These are phyloP conservation scores for Drosophila nigrodunni DNA, from an alignment of 1,140 invertebrate genomes.

Conservation along the genomic window DNA sequence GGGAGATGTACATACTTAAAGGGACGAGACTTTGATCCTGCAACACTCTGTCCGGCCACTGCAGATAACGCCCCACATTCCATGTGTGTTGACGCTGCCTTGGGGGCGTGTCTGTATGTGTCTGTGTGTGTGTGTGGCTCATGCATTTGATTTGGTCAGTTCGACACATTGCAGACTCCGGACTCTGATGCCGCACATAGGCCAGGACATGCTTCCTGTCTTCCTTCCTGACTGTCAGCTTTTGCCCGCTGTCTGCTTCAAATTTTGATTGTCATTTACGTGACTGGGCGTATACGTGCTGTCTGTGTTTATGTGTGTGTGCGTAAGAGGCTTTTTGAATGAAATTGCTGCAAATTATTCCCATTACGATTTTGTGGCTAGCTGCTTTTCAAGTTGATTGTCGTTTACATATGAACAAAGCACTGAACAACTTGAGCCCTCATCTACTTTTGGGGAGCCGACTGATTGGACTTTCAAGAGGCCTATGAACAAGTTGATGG, in stretches of 20 bases:
- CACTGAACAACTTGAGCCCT: slow-evolving; percentile 10
- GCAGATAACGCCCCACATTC: slow-evolving; percentile 61
- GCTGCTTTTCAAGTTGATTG: slow-evolving; percentile 79
- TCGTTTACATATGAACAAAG: slow-evolving; percentile 75
- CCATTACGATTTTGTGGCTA: slow-evolving; percentile 76
- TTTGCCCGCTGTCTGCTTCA: slow-evolving; percentile 47
- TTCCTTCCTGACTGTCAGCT: slow-evolving; percentile 49
- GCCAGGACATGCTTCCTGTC: slow-evolving; percentile 15
- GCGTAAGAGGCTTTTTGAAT: slow-evolving; percentile 61
- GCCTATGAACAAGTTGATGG: slow-evolving; percentile 12
- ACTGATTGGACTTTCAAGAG: slow-evolving; percentile 54
- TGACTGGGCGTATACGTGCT: slow-evolving; percentile 44
- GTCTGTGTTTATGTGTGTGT: slow-evolving; percentile 23
- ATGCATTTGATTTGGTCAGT: slow-evolving; percentile 75
- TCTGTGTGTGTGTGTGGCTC: slow-evolving; percentile 5
- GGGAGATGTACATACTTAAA: slow-evolving; percentile 32
- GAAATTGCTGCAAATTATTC: slow-evolving; percentile 83
- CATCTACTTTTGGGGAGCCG: slow-evolving; percentile 11
- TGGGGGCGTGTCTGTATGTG: slow-evolving; percentile 55
- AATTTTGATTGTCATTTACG: slow-evolving; percentile 81
- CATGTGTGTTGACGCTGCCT: slow-evolving; percentile 75
- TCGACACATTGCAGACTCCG: slow-evolving; percentile 42
- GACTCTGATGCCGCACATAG: not conserved
- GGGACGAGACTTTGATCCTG: not conserved
- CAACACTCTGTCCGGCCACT: slow-evolving; percentile 21